Percentiles rank a stretch among this genome's conserved stretches.
Conservation (phyloP, 2,113 vertebrate species). For the Rafetus swinhoei region DNA sequence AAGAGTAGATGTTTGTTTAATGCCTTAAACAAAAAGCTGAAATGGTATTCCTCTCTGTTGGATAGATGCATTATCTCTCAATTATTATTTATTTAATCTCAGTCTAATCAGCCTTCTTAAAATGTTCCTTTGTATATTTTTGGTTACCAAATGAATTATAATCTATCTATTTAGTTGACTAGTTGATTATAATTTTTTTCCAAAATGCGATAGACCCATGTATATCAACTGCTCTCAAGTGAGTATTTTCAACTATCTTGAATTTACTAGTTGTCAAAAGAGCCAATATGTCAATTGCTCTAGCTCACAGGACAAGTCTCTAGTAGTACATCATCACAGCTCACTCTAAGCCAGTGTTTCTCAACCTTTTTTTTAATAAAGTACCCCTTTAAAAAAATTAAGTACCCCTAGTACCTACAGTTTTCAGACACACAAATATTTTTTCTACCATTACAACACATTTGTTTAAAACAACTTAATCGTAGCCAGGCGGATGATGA, state of each 20-base stretch:
- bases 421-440: no score
- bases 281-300: slow-evolving; percentile 25
- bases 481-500: no score
- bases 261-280: slow-evolving; percentile 6
- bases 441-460: no score
- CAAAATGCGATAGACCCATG: slow-evolving; percentile 16
- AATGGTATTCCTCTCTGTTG: not conserved
- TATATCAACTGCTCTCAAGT: not conserved
- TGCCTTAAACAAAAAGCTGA: not conserved
- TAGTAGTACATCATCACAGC: not conserved
- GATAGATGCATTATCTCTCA: not conserved
- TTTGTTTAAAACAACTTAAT: no score
- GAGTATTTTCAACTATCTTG: slow-evolving; percentile 26
- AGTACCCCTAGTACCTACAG: no score
- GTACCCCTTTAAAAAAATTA: no score
- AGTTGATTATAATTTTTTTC: not conserved
- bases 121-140: slow-evolving; percentile 18
- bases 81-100: not conserved
- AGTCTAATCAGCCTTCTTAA: slow-evolving; percentile 11
- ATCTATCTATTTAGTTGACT: not conserved
- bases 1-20: not conserved
- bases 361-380: no score
- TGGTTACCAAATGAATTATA: slow-evolving; percentile 15
- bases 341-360: not conserved
- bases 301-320: not conserved